Conservation (phyloP, 1,140 invertebrate species). For the Doryteuthis pealeii region DNA sequence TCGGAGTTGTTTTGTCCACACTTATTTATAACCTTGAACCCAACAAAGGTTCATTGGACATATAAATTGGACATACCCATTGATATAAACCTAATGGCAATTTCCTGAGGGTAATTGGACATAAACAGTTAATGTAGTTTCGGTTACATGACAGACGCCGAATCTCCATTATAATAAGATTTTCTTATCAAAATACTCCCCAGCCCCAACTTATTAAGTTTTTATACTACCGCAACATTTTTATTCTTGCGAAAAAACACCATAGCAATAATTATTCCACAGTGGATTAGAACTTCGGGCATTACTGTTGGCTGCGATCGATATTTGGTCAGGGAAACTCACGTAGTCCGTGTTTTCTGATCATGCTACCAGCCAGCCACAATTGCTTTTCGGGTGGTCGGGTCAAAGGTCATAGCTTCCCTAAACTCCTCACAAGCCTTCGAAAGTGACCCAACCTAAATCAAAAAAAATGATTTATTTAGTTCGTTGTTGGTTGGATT, state of each 20-base stretch:
- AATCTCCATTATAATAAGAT: too few relatives aligned
- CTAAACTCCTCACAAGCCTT: conserved; percentile 79
- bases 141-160: too few relatives aligned
- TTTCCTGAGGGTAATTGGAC: too few relatives aligned
- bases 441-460: conserved; percentile 72
- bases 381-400: conserved; percentile 71
- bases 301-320: conserved; percentile 73
- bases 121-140: too few relatives aligned
- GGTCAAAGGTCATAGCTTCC: conserved; percentile 76
- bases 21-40: too few relatives aligned
- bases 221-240: conserved; percentile 77
- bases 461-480: conserved; percentile 4
- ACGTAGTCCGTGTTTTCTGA: conserved; percentile 81
- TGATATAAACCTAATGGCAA: too few relatives aligned
- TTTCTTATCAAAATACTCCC: too few relatives aligned
- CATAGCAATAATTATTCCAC: conserved; percentile 93
- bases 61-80: too few relatives aligned
- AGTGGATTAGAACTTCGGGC: conserved; percentile 74
- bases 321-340: conserved; percentile 87
- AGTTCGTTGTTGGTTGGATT: too few relatives aligned
- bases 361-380: conserved; percentile 79
- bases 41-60: too few relatives aligned
- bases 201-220: conserved; percentile 14
- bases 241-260: conserved; percentile 92
- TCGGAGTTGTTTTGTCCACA: too few relatives aligned